Evolutionary conservation across 1,140 invertebrate genomes (phyloP).

Genomic region (Brachionus plicatilis): DNA sequence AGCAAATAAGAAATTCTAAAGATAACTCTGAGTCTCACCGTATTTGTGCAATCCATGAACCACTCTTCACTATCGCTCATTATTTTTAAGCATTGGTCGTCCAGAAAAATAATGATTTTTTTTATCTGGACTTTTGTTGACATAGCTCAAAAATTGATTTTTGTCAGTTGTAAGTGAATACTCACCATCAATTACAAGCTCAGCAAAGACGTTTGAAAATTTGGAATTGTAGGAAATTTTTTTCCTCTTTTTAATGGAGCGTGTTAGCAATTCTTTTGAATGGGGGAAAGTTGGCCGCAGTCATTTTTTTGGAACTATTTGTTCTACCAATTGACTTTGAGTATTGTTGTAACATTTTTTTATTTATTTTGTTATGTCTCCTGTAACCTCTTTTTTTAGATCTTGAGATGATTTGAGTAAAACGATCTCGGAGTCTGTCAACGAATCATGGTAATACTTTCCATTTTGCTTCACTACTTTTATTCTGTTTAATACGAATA

Average conservation of each 20-base stretch:
- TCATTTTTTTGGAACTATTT: background rate
- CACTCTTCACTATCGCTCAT: background rate
- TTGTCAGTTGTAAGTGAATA: background rate
- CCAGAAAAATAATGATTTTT: background rate
- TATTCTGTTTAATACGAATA: background rate
- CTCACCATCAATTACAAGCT: background rate
- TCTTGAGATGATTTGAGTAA: background rate
- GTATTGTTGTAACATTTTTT: background rate
- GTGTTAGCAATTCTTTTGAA: background rate
- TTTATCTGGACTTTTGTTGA: background rate
- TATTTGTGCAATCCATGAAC: background rate
- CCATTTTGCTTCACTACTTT: background rate
- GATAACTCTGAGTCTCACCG: background rate
- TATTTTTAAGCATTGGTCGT: background rate
- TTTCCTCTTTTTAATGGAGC: background rate
- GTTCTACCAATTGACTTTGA: background rate
- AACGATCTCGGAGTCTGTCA: background rate
- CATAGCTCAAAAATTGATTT: background rate
- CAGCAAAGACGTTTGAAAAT: background rate
- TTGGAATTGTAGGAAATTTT: background rate
- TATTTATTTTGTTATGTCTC: background rate
- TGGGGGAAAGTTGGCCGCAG: background rate
- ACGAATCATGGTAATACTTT: background rate
- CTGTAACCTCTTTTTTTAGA: background rate
- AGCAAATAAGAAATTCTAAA: background rate